These are phyloP conservation scores for Dendrolimus houi DNA, from an alignment of 2,888 invertebrate species.

Conservation along the genomic window DNA sequence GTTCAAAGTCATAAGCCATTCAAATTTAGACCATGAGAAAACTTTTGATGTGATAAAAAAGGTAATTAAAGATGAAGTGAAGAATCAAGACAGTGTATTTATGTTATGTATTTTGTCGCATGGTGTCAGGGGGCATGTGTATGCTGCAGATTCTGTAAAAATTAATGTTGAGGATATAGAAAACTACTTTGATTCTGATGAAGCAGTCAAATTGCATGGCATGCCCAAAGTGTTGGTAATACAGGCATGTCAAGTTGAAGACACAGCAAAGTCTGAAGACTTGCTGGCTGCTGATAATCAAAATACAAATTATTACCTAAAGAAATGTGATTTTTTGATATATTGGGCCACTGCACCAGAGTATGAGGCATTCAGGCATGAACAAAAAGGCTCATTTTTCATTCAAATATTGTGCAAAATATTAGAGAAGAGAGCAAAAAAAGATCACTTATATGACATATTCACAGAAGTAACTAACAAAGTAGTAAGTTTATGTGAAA, in stretches of 20 bases:
- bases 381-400: constrained; percentile 51
- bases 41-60: constrained; percentile 45
- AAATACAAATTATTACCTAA: constrained; percentile 25
- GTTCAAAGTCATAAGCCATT: constrained; percentile 42
- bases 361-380: constrained; percentile 54
- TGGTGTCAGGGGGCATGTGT: constrained; percentile 57
- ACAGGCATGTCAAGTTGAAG: constrained; percentile 61
- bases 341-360: constrained; percentile 65
- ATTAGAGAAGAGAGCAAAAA: constrained; percentile 29
- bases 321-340: constrained; percentile 52
- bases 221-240: constrained; percentile 60
- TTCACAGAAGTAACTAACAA: constrained; percentile 48
- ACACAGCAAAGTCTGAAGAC: constrained; percentile 14
- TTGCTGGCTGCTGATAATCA: constrained; percentile 45
- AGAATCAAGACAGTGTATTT: constrained; percentile 50
- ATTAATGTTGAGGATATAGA: constrained; percentile 57
- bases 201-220: constrained; percentile 32
- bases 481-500: constrained; percentile 36
- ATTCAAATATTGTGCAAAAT: constrained; percentile 49
- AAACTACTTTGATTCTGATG: constrained; percentile 48
- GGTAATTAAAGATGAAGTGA: constrained; percentile 35
- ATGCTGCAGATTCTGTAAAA: constrained; percentile 57
- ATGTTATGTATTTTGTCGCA: constrained; percentile 63
- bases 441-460: constrained; percentile 49
- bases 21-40: constrained; percentile 40